A percentile compares a stretch with the other conserved stretches of the same genome.
Evolutionary conservation across 2,888 invertebrate species (phyloP).

Genomic region (Apamea epomidion): DNA sequence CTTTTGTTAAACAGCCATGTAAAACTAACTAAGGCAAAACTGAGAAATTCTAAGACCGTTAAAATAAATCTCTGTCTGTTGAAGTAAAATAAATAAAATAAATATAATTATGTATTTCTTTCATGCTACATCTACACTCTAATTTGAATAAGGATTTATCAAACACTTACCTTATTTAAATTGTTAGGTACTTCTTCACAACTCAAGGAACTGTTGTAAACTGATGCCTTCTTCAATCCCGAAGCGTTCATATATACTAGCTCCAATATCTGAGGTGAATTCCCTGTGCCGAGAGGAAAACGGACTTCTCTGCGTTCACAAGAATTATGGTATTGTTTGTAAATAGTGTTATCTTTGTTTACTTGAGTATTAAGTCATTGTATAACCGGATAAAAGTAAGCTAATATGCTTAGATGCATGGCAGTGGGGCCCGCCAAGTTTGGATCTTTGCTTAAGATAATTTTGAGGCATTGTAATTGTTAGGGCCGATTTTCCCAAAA

Average conservation of each 20-base stretch:
- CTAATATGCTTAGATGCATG: neutral
- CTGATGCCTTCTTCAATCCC: conserved; percentile 25
- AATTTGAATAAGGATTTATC: neutral
- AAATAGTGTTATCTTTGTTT: conserved; percentile 10
- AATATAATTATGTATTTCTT: neutral
- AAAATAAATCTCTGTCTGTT: too few relatives aligned
- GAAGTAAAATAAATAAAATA: neutral
- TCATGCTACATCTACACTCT: too few relatives aligned
- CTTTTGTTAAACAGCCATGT: neutral
- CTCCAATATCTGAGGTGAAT: conserved; percentile 35
- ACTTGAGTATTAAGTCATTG: neutral
- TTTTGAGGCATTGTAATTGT: too few relatives aligned
- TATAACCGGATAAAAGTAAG: conserved; percentile 38
- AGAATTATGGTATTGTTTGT: conserved; percentile 31
- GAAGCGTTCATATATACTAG: conserved; percentile 40
- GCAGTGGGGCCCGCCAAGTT: conserved; percentile 31
- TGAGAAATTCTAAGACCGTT: neutral
- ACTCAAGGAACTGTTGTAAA: conserved; percentile 15
- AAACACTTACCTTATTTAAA: conserved; percentile 27
- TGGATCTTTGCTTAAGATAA: too few relatives aligned
- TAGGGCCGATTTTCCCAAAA: too few relatives aligned
- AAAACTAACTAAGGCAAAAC: too few relatives aligned
- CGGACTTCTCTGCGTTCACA: conserved; percentile 33
- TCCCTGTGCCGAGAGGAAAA: conserved; percentile 41
- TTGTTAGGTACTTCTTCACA: conserved; percentile 15